Evolutionary conservation across 2,113 vertebrate genomes (phyloP), one percentile per base, ranked within the genome.

Genomic region (Raphicerus campestris): DNA sequence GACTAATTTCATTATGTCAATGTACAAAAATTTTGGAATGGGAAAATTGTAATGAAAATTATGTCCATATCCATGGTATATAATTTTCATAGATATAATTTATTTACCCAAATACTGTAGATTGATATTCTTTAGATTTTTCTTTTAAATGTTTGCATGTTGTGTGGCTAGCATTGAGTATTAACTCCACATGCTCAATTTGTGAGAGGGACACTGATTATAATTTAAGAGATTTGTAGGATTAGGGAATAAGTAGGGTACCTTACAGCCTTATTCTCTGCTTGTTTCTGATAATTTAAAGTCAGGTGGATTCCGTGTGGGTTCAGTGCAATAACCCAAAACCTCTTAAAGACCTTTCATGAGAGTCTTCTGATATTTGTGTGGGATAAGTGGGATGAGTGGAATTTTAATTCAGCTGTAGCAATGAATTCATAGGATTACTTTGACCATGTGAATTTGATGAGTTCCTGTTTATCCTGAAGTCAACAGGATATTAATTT

Each of bases 111-210:
- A 93, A 47, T 88, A 87, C 11, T 89, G 0, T 63, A 86, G 77
- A 63, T 89, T 93, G 63, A 47, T 90, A 13, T 88, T 89, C 45
- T 91, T 89, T 96, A 85, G 58, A 83, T 88, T 96, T 93, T 93
- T 90, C 14, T 94, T 86, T 82, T 61, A 51, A 6, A 19, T 87
- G n/a, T 95, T 89, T 89, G 10, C 84, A 22, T 91, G 56, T 87
- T 56, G 17, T 73, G 15, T 96, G 47, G 42, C 78, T 60, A 26
- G 45, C 32, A 89, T 16, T 91, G 47, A 87, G 16, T 89, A 35
- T 96, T 91, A 92, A 39, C 61, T 77, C 9, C 86, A 20, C 63
- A 28, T n/a, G 61, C 11, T 91, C 51, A 78, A 1, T 95, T 96
- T 96, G 10, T 63, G 32, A 35, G 35, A 87, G 49, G n/a, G 47